These are phyloP conservation scores for Athalia circularis DNA, from an alignment of 2,888 invertebrate genomes.

Conservation along the genomic window DNA sequence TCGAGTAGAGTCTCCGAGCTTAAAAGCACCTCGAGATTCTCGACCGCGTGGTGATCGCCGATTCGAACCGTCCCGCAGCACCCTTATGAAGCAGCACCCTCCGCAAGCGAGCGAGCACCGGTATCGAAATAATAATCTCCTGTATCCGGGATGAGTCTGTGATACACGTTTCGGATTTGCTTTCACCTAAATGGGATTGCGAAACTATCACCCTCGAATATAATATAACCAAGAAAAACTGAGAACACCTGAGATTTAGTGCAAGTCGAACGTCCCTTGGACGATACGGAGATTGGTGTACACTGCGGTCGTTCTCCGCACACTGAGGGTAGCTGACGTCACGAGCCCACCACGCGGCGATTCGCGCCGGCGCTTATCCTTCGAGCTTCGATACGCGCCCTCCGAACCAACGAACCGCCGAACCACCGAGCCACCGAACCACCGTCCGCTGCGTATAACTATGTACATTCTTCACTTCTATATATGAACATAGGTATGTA, in stretches of 20 bases:
- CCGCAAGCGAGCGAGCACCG: neutral
- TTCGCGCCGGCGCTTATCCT: constrained; percentile 67
- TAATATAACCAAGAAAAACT: constrained; percentile 23
- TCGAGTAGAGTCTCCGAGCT: neutral
- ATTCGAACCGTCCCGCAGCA: too few relatives aligned
- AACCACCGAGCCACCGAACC: constrained; percentile 22
- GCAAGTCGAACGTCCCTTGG: constrained; percentile 37
- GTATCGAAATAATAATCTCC: neutral
- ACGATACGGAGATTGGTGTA: constrained; percentile 63
- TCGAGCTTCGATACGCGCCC: constrained; percentile 54
- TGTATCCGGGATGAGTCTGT: constrained; percentile 18
- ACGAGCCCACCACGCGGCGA: constrained; percentile 72
- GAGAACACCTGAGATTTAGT: constrained; percentile 33
- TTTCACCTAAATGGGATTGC: neutral
- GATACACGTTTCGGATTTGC: neutral
- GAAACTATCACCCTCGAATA: neutral
- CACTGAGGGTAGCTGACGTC: constrained; percentile 72
- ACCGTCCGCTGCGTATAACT: neutral
- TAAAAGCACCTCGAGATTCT: neutral
- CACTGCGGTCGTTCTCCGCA: constrained; percentile 73
- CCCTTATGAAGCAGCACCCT: neutral
- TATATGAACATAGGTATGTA: too few relatives aligned
- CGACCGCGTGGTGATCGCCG: constrained; percentile 26
- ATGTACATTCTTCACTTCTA: neutral
- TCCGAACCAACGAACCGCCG: constrained; percentile 38